Evolutionary conservation across 2,113 vertebrate species (phyloP).

Genomic region (Cyanoramphus novaezelandiae): DNA sequence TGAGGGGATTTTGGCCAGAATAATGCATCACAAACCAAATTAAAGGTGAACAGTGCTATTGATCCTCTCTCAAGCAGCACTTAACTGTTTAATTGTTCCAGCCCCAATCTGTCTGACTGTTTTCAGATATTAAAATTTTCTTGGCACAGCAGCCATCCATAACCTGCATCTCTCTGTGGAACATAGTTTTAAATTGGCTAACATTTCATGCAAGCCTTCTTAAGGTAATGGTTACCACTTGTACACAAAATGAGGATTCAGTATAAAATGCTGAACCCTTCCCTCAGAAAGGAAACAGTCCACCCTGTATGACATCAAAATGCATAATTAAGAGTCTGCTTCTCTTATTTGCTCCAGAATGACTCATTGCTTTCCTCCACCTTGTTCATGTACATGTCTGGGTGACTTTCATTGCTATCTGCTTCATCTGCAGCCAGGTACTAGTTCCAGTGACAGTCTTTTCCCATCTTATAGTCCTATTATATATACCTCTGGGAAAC

Average conservation of each 20-base stretch:
- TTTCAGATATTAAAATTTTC: constrained; percentile 47
- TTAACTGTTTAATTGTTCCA: constrained; percentile 24
- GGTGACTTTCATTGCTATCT: neutral
- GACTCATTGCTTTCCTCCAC: neutral
- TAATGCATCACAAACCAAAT: neutral
- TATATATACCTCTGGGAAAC: neutral
- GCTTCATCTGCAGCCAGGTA: neutral
- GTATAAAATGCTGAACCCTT: neutral
- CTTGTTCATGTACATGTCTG: neutral
- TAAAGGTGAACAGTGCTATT: neutral
- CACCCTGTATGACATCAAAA: neutral
- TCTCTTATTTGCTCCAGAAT: neutral
- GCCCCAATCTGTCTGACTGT: neutral
- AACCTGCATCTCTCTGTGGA: constrained; percentile 13
- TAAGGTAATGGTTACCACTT: constrained; percentile 15
- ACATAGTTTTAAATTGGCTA: constrained; percentile 5
- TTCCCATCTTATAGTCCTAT: neutral
- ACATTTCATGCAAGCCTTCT: constrained; percentile 8
- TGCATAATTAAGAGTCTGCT: neutral
- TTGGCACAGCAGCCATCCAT: neutral
- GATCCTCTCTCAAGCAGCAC: neutral
- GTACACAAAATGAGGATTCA: neutral
- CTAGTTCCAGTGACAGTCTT: neutral
- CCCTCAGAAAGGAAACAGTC: neutral
- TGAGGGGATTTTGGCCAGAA: neutral